These are phyloP conservation scores for Gymnobelideus leadbeateri DNA, from an alignment of 2,113 vertebrate species.

Conservation along the genomic window DNA sequence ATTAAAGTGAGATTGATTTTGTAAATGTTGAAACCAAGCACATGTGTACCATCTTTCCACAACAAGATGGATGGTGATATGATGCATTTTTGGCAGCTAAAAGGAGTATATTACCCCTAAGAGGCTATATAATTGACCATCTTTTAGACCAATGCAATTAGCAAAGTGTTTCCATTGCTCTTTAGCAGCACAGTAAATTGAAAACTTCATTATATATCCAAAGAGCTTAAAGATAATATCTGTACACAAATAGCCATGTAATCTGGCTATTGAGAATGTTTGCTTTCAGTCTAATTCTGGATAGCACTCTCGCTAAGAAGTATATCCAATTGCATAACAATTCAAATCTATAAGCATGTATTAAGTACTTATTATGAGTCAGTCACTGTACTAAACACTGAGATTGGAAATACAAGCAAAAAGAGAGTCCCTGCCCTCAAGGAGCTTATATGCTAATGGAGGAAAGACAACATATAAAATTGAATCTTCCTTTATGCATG, in stretches of 20 bases:
- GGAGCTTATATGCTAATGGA: not conserved
- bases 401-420: not conserved
- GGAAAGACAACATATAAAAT: not conserved
- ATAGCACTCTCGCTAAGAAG: conserved; percentile 48
- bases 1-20: conserved; percentile 31
- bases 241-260: conserved; percentile 41
- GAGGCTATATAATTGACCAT: conserved; percentile 38
- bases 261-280: conserved; percentile 35
- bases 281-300: not conserved
- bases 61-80: conserved; percentile 11
- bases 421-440: not conserved
- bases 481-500: not conserved
- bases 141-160: conserved; percentile 32
- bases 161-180: conserved; percentile 45
- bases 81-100: conserved; percentile 48
- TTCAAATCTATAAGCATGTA: not conserved
- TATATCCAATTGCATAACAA: not conserved
- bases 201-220: conserved; percentile 49
- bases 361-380: not conserved
- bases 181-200: conserved; percentile 51
- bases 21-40: conserved; percentile 51
- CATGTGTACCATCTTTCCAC: conserved; percentile 38
- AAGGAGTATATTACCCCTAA: conserved; percentile 35
- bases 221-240: conserved; percentile 45
- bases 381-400: not conserved